Conservation (phyloP, 2,888 invertebrate species). For the Ceraclea dissimilis region DNA sequence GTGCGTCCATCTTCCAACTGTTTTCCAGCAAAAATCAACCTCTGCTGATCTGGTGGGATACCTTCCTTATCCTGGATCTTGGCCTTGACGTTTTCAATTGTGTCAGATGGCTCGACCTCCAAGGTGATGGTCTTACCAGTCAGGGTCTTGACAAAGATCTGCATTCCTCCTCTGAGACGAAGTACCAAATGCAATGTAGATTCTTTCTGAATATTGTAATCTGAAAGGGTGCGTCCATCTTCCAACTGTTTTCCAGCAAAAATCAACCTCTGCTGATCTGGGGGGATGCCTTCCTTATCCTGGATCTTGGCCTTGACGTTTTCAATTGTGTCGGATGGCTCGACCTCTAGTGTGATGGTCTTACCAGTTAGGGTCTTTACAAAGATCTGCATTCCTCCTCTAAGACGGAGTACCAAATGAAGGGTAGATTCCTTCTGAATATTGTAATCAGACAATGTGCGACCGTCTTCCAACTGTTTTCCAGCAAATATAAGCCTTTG, state of each 20-base stretch:
- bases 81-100: conserved; percentile 55
- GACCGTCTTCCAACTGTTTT: conserved; percentile 92
- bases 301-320: conserved; percentile 48
- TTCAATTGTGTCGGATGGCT: conserved; percentile 53
- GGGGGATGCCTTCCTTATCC: conserved; percentile 49
- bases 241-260: conserved; percentile 52
- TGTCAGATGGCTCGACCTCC: conserved; percentile 52
- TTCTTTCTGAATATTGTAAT: conserved; percentile 54
- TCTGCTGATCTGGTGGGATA: conserved; percentile 52
- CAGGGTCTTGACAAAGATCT: conserved; percentile 53
- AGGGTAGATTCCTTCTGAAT: conserved; percentile 92
- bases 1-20: conserved; percentile 62
- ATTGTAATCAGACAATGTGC: conserved; percentile 88
- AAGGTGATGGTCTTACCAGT: conserved; percentile 54
- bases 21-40: conserved; percentile 57
- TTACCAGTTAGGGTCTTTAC: conserved; percentile 51
- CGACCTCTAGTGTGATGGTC: conserved; percentile 49
- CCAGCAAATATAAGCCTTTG: conserved; percentile 90
- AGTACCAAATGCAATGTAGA: conserved; percentile 47
- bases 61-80: conserved; percentile 49
- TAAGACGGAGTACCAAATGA: conserved; percentile 78
- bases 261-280: conserved; percentile 49
- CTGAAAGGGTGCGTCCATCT: conserved; percentile 50
- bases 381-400: conserved; percentile 78
- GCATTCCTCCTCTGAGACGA: conserved; percentile 55